Conservation (phyloP, 2,797 vertebrate genomes). For the Sylvia borin region DNA sequence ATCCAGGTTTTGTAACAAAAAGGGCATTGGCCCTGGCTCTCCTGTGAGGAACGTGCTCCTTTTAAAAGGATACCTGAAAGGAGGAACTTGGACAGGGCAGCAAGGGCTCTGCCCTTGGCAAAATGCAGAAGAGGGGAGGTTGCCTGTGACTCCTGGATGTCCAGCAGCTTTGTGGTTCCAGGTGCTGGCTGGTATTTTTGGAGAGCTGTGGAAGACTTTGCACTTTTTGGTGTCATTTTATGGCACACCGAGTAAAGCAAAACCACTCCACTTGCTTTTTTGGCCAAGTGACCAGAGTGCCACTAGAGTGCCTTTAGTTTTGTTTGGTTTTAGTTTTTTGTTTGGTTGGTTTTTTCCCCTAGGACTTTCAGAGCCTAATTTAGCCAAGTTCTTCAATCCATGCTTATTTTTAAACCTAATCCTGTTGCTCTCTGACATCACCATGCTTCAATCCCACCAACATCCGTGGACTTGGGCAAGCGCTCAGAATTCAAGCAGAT, state of each 20-base stretch:
- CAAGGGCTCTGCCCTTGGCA: accelerated
- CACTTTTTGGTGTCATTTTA: background rate
- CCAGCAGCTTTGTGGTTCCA: background rate
- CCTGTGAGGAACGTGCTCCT: background rate
- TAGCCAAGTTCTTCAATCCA: background rate
- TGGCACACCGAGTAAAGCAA: background rate
- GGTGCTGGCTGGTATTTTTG: background rate
- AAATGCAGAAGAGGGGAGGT: background rate
- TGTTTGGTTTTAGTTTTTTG: background rate
- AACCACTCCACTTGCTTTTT: background rate
- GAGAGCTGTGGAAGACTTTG: background rate
- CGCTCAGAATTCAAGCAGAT: accelerated
- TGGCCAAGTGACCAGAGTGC: background rate
- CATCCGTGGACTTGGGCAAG: accelerated
- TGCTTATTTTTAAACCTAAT: conserved; percentile 34
- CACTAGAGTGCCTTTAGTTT: background rate
- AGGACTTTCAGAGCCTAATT: background rate
- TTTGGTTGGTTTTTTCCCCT: background rate
- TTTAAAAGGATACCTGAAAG: background rate
- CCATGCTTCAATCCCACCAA: background rate
- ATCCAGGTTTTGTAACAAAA: background rate
- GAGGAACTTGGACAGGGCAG: background rate
- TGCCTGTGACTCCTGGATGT: accelerated
- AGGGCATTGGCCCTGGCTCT: background rate
- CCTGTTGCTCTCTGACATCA: background rate